Evolutionary conservation across 2,888 invertebrate species (phyloP).

Genomic region (Conus canariensis): DNA sequence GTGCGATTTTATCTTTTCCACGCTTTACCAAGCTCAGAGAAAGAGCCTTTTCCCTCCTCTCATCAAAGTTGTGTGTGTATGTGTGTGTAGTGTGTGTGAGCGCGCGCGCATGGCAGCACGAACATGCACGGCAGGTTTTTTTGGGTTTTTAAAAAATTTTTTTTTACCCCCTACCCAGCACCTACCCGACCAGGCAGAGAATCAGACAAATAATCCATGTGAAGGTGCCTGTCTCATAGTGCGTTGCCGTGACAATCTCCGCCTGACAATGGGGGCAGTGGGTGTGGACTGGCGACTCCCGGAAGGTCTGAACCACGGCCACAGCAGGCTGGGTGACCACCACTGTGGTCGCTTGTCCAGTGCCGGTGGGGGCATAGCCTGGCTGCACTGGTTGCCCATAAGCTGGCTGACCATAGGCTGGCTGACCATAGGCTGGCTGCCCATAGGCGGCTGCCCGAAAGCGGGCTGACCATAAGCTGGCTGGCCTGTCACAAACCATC

Average conservation of each 20-base stretch:
- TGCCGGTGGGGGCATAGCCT: conserved; percentile 47
- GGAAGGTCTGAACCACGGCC: conserved; percentile 65
- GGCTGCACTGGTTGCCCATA: not conserved
- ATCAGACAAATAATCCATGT: conserved; percentile 74
- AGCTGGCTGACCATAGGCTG: not conserved
- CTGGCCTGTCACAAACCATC: not conserved
- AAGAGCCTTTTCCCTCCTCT: too few species aligned
- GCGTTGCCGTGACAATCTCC: conserved; percentile 71
- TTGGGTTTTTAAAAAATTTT: too few species aligned
- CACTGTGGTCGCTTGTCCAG: conserved; percentile 58
- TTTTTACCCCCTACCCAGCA: conserved; percentile 18
- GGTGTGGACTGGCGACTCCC: conserved; percentile 68
- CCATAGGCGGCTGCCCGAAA: conserved; percentile 53
- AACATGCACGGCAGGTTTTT: too few species aligned
- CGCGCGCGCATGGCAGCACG: too few species aligned
- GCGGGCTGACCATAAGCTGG: conserved; percentile 45
- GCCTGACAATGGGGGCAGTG: conserved; percentile 74
- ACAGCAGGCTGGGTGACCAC: conserved; percentile 65
- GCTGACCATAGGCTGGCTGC: conserved; percentile 52
- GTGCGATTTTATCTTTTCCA: too few species aligned
- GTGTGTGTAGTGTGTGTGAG: too few species aligned
- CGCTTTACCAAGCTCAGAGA: too few species aligned
- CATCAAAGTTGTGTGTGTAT: too few species aligned
- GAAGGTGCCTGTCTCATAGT: conserved; percentile 73
- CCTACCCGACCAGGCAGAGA: conserved; percentile 75